Base-by-base conservation (phyloP, 2,888 invertebrate genomes). In the Pandemis heparana region DNA sequence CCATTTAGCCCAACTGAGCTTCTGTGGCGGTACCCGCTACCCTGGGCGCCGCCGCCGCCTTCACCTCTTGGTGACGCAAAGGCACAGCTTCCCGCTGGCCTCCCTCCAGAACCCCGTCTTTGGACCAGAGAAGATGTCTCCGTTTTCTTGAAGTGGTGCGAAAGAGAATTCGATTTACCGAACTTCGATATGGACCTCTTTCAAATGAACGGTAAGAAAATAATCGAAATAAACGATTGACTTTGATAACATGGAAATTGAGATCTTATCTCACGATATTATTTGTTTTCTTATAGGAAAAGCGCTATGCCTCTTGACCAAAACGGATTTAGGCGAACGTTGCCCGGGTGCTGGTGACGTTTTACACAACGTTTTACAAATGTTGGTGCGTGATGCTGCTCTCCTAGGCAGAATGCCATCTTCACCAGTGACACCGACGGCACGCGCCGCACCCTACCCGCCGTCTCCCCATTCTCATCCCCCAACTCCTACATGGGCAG, bases 261-360 rank as follows among this genome's bases (percentile, higher is more conserved):
- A 16, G 10, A 23, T 18, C n/a, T 23, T 5, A 48, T 48, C 23
- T 56, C 23, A 23, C 23, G 14, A 51, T 70, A 43, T 64, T 68
- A 74, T 73, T 74, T 70, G 18, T 53, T 79, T 78, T n/a, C 82
- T 87, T 87, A 68, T 92, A 97, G 97, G 97, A 75, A 99, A 99
- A 93, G 99, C 99, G 1, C 94, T 99, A 81, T 98, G 98, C 87
- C 95, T 99, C 64, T 93, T 99, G 77, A 98, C 97, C 63, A 97
- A 98, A 88, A 96, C 96, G 16, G 99, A 99, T 90, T 96, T 99
- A 81, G 97, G 97, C 39, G 98, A 98, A 86, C 95, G 99, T 73
- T 98, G 98, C 81, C 98, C 99, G 0, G 97, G 98, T 23, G 98
- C 98, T 46, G 99, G 99, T 3, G 99, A 99, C 88, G 97, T 99